A percentile compares a stretch with the other conserved stretches of the same genome.
Conservation (phyloP, 2,888 invertebrate species). For the Coenonympha arcania region DNA sequence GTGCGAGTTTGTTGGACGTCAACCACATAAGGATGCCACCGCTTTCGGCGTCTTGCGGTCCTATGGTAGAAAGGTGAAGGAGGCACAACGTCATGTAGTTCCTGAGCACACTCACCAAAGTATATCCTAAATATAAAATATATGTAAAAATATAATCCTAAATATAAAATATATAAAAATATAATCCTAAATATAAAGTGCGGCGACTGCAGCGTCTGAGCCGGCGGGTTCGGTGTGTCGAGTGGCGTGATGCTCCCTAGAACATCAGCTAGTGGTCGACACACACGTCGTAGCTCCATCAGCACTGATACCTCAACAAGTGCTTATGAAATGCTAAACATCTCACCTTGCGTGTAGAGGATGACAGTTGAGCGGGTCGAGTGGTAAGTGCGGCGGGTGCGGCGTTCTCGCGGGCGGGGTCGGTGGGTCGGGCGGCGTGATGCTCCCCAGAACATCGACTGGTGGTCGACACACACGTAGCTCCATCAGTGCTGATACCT, state of each 20-base stretch:
- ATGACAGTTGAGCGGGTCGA: constrained; percentile 74
- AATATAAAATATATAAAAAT: too few relatives aligned
- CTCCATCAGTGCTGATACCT: too few relatives aligned
- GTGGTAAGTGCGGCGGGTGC: constrained; percentile 61
- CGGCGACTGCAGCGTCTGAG: constrained; percentile 72
- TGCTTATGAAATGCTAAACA: not conserved
- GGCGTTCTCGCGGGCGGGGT: constrained; percentile 76
- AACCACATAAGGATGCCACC: too few relatives aligned
- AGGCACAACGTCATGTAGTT: too few relatives aligned
- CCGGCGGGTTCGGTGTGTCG: constrained; percentile 78
- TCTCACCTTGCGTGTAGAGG: constrained; percentile 69
- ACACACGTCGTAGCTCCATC: constrained; percentile 83
- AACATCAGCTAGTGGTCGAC: constrained; percentile 82
- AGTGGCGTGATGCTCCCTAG: constrained; percentile 76
- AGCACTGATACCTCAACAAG: constrained; percentile 71
- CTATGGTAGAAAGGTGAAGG: too few relatives aligned
- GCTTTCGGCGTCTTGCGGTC: too few relatives aligned
- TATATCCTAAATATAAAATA: too few relatives aligned
- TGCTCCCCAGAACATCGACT: constrained; percentile 75
- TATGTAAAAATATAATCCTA: too few relatives aligned
- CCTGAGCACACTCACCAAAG: too few relatives aligned
- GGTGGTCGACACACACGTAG: too few relatives aligned
- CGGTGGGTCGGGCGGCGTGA: constrained; percentile 80
- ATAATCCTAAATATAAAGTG: constrained; percentile 80
- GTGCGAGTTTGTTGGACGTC: too few relatives aligned